These are phyloP conservation scores for Papilio xuthus DNA, from an alignment of 1,140 invertebrate genomes.

Conservation along the genomic window DNA sequence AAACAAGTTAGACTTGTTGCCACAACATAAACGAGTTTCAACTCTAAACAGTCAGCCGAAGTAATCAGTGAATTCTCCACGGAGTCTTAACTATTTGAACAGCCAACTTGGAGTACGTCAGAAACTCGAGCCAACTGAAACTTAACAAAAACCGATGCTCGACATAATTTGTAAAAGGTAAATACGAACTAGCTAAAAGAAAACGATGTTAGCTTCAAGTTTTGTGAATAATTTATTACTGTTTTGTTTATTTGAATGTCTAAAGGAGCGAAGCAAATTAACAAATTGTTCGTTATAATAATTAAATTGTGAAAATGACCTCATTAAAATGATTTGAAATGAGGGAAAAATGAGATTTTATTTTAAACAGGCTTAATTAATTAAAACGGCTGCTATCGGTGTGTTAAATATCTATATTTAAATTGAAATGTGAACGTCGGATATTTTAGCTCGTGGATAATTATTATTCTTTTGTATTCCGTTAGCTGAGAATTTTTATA, in stretches of 20 bases:
- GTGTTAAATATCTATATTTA: slow-evolving; percentile 5
- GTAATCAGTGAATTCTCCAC: slow-evolving; percentile 31
- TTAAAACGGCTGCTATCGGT: slow-evolving; percentile 12
- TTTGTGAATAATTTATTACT: slow-evolving; percentile 9
- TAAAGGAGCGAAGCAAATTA: neutral
- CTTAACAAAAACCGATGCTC: slow-evolving; percentile 27
- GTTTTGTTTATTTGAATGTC: neutral
- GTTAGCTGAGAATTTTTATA: neutral
- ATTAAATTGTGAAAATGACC: neutral
- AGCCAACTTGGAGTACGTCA: slow-evolving; percentile 26
- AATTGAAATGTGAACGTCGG: slow-evolving; percentile 12
- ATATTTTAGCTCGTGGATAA: neutral
- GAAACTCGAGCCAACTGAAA: slow-evolving; percentile 22
- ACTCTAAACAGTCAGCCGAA: slow-evolving; percentile 30
- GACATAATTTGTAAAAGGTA: slow-evolving; percentile 21
- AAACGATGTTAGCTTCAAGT: neutral
- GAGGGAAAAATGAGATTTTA: neutral
- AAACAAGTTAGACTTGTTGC: slow-evolving; percentile 22
- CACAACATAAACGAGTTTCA: slow-evolving; percentile 22
- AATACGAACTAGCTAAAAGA: slow-evolving; percentile 26
- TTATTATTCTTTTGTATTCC: slow-evolving; percentile 10
- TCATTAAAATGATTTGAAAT: slow-evolving; percentile 14
- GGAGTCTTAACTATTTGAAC: slow-evolving; percentile 31
- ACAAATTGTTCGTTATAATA: neutral
- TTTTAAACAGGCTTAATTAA: slow-evolving; percentile 16